Base-by-base conservation (phyloP, 2,888 invertebrate genomes). In the Caenorhabditis sinica region DNA sequence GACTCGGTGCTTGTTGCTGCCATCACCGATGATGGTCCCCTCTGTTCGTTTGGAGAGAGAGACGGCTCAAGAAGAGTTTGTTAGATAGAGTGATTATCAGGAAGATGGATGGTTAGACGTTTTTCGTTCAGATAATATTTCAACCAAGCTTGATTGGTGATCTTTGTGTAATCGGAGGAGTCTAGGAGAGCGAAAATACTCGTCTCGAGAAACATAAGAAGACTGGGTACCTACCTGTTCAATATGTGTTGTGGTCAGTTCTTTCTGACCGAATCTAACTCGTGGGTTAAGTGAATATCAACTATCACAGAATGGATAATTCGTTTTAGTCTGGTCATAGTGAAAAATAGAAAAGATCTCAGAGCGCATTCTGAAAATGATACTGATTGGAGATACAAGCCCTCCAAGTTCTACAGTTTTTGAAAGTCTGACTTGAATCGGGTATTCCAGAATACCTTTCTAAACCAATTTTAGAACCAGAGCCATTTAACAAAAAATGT, bases 1-100 rank as follows among this genome's bases (percentile, higher is more conserved):
- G 65, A 61, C 65, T 33, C 65, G 25, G 77, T 63, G 71, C 72
- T 71, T 69, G n/a, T n/a, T n/a, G 77, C 20, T 63, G 69, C 25
- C 72, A 45, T 40, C 33, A 36, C 72, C 45, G 43, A 15, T 25
- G 69, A 69, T 69, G 69, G 77, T 77, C 77, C 20, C 77, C 36
- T 53, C 53, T 69, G 69, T 69, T 69, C 69, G 69, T 33, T 69
- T 40, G 20, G 45, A 43, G 23, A 61, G 36, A 36, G 23, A 25
- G 53, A 68, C 20, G 33, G 36, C 17, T 40, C 30, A 28, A 45
- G 51, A 17, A 56, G 53, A 51, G 30, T 53, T 23, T 36, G 68
- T 51, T 69, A 56, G 51, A 13, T 11, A 23, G 51, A n/a, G 53
- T 30, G 51, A 36, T 33, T 33, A 36, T 56, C 11, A 23, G 69